Evolutionary conservation across 2,888 invertebrate species (phyloP).

Genomic region (Limnephilus lunatus): DNA sequence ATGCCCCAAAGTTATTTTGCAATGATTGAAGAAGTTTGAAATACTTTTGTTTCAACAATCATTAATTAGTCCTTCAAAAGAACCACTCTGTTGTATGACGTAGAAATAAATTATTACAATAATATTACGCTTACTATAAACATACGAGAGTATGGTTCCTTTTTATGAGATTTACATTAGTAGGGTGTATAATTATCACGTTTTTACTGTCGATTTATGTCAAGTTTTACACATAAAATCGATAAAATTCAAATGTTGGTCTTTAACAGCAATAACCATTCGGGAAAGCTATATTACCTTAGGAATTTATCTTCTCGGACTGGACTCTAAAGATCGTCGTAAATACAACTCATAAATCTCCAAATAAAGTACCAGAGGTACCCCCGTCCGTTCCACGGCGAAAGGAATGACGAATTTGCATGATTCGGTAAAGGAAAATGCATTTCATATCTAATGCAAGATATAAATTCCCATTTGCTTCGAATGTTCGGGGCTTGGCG

Average conservation of each 20-base stretch:
- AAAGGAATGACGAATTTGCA: conserved; percentile 18
- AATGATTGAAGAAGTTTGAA: no score
- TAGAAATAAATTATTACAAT: no score
- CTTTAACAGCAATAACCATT: neutral
- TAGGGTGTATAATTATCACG: neutral
- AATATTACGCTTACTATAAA: no score
- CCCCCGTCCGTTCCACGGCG: neutral
- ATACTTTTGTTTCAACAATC: neutral
- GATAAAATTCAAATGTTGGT: neutral
- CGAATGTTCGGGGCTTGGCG: conserved; percentile 18
- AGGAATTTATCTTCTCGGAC: neutral
- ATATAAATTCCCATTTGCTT: conserved; percentile 40
- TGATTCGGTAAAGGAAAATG: conserved; percentile 17
- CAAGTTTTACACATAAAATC: neutral
- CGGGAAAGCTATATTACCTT: neutral
- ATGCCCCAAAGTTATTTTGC: no score
- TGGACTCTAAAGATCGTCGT: neutral
- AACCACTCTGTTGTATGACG: neutral
- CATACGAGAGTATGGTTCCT: no score
- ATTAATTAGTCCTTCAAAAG: neutral
- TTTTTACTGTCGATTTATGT: neutral
- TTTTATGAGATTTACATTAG: no score
- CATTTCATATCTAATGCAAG: conserved; percentile 37
- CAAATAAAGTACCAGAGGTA: neutral
- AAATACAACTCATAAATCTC: neutral